Evolutionary conservation across 2,888 invertebrate genomes (phyloP).

Genomic region (Drosophila cognata): DNA sequence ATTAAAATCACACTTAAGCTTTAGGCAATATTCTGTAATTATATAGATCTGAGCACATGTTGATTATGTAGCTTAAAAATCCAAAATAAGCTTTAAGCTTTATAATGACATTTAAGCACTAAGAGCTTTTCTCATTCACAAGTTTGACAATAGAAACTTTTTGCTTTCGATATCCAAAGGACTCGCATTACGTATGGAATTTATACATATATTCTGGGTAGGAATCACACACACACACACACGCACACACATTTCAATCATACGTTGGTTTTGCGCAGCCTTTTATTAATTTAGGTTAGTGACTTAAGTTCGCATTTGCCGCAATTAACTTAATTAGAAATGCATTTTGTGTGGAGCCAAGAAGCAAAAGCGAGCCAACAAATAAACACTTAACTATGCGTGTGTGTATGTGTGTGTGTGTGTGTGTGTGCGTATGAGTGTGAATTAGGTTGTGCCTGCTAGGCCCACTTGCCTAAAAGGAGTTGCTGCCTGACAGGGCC

Average conservation of each 20-base stretch:
- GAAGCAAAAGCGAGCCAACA: constrained; percentile 37
- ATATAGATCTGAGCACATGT: background rate
- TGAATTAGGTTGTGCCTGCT: constrained; percentile 23
- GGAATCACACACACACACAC: constrained; percentile 23
- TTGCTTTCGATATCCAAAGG: background rate
- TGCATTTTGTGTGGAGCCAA: constrained; percentile 66
- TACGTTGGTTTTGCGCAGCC: constrained; percentile 41
- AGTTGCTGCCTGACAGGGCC: constrained; percentile 37
- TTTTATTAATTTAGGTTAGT: constrained; percentile 79
- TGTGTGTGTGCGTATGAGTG: constrained; percentile 12
- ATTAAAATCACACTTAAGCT: background rate
- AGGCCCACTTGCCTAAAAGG: constrained; percentile 26
- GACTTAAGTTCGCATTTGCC: constrained; percentile 79
- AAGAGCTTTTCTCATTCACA: no score
- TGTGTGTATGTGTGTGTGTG: background rate
- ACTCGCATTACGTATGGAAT: constrained; percentile 24
- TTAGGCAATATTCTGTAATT: background rate
- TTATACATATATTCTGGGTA: constrained; percentile 22
- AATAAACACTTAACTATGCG: constrained; percentile 29
- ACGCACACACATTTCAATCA: constrained; percentile 13
- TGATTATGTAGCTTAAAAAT: background rate
- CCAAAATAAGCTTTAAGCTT: background rate
- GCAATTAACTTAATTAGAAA: constrained; percentile 83
- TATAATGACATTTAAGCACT: background rate
- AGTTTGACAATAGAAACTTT: background rate